These are phyloP conservation scores for Corythaixoides concolor DNA, from an alignment of 2,113 vertebrate species.

Conservation along the genomic window DNA sequence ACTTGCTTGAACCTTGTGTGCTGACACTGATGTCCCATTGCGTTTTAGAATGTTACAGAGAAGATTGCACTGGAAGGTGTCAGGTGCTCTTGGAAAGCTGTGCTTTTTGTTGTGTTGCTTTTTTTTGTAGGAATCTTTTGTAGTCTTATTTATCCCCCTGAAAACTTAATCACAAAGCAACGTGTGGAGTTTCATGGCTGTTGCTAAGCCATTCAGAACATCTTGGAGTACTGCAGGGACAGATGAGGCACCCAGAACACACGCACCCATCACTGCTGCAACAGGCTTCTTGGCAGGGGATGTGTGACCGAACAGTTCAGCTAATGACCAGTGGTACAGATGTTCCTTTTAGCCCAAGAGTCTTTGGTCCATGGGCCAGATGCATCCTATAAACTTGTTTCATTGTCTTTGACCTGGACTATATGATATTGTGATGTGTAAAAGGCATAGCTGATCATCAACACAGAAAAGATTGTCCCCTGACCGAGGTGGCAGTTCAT, in stretches of 20 bases:
- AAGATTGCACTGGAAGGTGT: not conserved
- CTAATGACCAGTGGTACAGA: not conserved
- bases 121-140: not conserved
- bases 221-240: not conserved
- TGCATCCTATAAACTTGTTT: not conserved
- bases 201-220: not conserved
- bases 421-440: fast-evolving
- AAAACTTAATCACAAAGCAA: not conserved
- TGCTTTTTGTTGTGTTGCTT: not conserved
- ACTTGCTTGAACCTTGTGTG: not conserved
- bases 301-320: not conserved
- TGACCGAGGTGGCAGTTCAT: not conserved
- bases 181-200: not conserved
- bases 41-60: not conserved
- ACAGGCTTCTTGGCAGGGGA: not conserved
- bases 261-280: fast-evolving
- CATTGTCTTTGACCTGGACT: not conserved
- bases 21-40: not conserved
- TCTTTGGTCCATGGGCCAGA: not conserved
- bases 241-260: not conserved
- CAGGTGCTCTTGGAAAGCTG: not conserved
- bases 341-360: not conserved
- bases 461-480: not conserved
- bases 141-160: not conserved
- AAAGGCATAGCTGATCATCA: not conserved